Conservation (phyloP, 92 coral and sea anemone genomes). For the Parazoanthus atlanticus region DNA sequence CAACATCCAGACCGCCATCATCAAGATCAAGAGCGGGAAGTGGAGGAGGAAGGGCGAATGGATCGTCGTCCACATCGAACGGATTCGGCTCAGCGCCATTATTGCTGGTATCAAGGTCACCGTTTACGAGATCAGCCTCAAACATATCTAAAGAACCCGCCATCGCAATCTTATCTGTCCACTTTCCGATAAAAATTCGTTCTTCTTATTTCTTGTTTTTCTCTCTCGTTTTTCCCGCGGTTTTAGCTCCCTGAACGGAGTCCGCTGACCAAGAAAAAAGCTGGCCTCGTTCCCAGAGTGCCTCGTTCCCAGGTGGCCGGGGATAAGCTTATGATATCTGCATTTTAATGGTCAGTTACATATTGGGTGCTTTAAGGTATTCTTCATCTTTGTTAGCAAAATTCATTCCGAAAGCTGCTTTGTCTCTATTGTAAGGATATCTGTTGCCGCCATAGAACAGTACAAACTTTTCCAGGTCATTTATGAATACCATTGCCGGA, state of each 20-base stretch:
- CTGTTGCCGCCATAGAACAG: too few species aligned
- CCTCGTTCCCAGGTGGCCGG: too few species aligned
- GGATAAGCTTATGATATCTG: too few species aligned
- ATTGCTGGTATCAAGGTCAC: slow-evolving; percentile 41
- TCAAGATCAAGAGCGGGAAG: slow-evolving; percentile 71
- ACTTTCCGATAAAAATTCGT: neutral
- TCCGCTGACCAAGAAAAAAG: slow-evolving; percentile 11
- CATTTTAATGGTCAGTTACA: too few species aligned
- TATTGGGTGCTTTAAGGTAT: too few species aligned
- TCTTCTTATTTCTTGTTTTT: neutral
- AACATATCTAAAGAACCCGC: slow-evolving; percentile 46
- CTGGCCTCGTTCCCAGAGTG: too few species aligned
- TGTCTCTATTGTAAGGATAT: too few species aligned
- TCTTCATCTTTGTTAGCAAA: too few species aligned
- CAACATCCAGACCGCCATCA: slow-evolving; percentile 50
- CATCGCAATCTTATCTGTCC: neutral
- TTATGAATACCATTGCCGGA: too few species aligned
- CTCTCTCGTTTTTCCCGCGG: slow-evolving; percentile 13
- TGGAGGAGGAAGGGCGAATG: slow-evolving; percentile 89
- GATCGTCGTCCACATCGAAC: slow-evolving; percentile 78
- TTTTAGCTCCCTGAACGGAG: neutral
- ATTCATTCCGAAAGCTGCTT: too few species aligned
- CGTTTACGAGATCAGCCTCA: slow-evolving; percentile 64
- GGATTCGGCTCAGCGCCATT: slow-evolving; percentile 52
- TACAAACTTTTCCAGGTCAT: too few species aligned